Evolutionary conservation across 2,113 vertebrate genomes (phyloP), one percentile per base, ranked within the genome.

Genomic region (Cryptoleucopteryx plumbea): DNA sequence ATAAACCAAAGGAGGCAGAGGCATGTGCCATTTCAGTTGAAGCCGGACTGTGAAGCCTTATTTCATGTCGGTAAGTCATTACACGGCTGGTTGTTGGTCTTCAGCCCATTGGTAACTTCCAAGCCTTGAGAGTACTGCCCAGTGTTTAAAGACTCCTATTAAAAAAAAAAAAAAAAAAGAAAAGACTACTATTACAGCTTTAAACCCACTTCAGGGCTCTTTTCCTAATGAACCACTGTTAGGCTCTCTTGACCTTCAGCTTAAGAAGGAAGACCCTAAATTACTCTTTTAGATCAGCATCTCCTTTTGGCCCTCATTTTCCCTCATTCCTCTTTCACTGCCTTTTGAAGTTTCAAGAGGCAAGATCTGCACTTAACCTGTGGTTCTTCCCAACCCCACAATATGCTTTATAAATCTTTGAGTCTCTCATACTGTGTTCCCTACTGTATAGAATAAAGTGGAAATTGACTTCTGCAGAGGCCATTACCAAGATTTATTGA

Each of bases 371-470:
- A 52, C 45, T 94, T 97, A 85, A 96, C 90, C 87, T 83, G 84
- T 0, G 0, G 78, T 43, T 95, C 89, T 97, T 93, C 67, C 55
- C 53, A 81, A 26, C 55, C 40, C 34, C 15, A 77, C 68, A 81
- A 56, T 83, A 88, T n/a, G 21, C 48, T 88, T 90, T 93, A 95
- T 93, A 94, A 94, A 93, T 93, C 93, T 93, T 95, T 93, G 82
- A 96, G 40, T 80, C 38, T 95, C 78, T 94, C 91, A 68, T 72
- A 91, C 38, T 82, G 58, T 88, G 86, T 83, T 96, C 89, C 91
- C 91, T 86, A 84, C 84, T 86, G 86, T 87, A 96, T 29, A 93
- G 93, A 97, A 96, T 96, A 90, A 97, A 96, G 95, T 96, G 67
- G 93, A 96, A 95, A 97, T 94, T 94, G 92, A 94, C 65, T 88